Percentiles rank a stretch among this genome's conserved stretches.
phyloP scores from a whole-genome alignment of 2,113 vertebrate species.

The Hyperopisus bebe region DNA sequence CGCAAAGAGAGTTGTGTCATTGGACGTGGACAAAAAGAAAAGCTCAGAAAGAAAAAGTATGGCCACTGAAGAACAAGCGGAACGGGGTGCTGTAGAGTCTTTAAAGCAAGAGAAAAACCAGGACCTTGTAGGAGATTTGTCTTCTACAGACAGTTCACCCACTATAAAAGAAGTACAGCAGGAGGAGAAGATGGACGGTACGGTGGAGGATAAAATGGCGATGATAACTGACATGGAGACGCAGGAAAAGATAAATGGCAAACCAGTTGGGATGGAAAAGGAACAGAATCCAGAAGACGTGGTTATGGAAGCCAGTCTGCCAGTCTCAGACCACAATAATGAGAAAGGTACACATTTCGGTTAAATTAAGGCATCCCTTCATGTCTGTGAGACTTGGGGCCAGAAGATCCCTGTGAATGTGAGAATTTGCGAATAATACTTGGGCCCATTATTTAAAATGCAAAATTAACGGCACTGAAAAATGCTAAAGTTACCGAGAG shows the following conservation, averaged over 20 bases:
- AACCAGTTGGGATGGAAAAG: constrained; percentile 30
- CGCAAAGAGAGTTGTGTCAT: constrained; percentile 45
- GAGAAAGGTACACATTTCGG: constrained; percentile 44
- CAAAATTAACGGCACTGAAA: neutral
- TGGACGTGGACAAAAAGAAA: constrained; percentile 63
- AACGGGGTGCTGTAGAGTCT: neutral
- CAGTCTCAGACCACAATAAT: constrained; percentile 30
- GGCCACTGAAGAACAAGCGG: constrained; percentile 40
- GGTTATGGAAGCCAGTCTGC: constrained; percentile 34
- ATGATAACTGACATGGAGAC: constrained; percentile 28
- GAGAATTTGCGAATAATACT: neutral
- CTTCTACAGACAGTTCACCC: constrained; percentile 11
- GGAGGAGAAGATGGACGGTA: constrained; percentile 8
- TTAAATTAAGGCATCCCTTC: neutral
- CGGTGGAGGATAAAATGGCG: constrained; percentile 38
- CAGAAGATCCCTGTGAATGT: neutral
- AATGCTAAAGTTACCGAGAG: neutral
- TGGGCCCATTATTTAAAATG: neutral
- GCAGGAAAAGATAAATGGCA: constrained; percentile 20
- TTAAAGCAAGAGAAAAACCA: neutral
- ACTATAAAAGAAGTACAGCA: neutral
- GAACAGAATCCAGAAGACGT: constrained; percentile 50
- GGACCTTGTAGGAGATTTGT: constrained; percentile 5
- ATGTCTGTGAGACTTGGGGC: neutral
- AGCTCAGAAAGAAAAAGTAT: constrained; percentile 50